A percentile compares a stretch with the other conserved stretches of the same genome.
phyloP scores from a whole-genome alignment of 2,797 vertebrate genomes.

The Silurus aristotelis region DNA sequence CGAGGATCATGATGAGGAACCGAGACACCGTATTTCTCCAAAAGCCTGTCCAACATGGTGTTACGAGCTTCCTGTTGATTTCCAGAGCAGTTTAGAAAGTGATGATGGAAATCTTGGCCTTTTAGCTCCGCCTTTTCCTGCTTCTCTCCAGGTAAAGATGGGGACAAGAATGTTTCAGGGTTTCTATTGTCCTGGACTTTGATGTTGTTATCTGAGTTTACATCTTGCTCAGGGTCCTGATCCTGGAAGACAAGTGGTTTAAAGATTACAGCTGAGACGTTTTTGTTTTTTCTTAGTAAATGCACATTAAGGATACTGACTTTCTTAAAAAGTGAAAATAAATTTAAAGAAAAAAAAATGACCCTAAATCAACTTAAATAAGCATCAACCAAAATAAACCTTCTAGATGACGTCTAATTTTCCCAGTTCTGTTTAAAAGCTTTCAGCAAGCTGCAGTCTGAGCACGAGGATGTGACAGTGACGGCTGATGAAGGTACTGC shows the following conservation, averaged over 20 bases:
- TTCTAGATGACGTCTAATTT: too few relatives aligned
- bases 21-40: constrained; percentile 60
- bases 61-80: constrained; percentile 35
- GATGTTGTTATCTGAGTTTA: not conserved
- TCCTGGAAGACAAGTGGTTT: constrained; percentile 42
- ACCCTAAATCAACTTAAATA: too few relatives aligned
- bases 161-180: not conserved
- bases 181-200: not conserved
- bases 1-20: constrained; percentile 73
- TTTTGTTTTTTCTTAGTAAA: too few relatives aligned
- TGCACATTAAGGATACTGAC: too few relatives aligned
- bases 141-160: not conserved
- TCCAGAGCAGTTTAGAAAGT: constrained; percentile 28
- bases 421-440: too few relatives aligned
- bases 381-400: too few relatives aligned
- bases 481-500: too few relatives aligned
- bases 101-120: constrained; percentile 43
- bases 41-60: constrained; percentile 52
- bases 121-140: constrained; percentile 19
- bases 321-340: too few relatives aligned
- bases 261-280: too few relatives aligned
- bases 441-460: too few relatives aligned
- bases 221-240: constrained; percentile 40
- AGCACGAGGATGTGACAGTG: too few relatives aligned
- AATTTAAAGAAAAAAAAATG: too few relatives aligned